These are phyloP conservation scores for Acanthisitta chloris DNA, from an alignment of 2,113 vertebrate species.

Conservation along the genomic window DNA sequence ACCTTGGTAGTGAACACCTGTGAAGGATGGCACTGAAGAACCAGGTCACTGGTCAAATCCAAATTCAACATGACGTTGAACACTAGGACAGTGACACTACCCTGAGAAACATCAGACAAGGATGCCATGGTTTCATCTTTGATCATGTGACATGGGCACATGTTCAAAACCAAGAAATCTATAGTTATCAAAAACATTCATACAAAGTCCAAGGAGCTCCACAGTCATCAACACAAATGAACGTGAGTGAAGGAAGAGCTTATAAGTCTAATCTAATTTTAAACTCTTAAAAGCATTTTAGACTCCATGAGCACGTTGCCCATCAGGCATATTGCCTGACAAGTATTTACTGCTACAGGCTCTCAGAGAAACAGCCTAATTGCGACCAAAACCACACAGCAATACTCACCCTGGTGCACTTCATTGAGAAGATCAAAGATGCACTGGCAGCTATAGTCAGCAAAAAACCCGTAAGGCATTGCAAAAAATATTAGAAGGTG, in stretches of 20 bases:
- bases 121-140: not conserved
- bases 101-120: not conserved
- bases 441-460: not conserved
- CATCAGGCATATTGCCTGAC: no score
- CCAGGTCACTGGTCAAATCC: not conserved
- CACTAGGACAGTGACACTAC: not conserved
- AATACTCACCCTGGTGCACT: not conserved
- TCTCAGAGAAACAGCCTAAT: not conserved
- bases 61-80: not conserved
- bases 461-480: not conserved
- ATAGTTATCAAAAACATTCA: not conserved
- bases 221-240: not conserved
- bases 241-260: not conserved
- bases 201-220: no score
- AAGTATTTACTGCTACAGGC: not conserved
- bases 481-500: not conserved
- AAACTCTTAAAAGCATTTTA: not conserved
- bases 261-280: not conserved
- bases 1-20: not conserved
- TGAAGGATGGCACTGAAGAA: not conserved
- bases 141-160: fast-evolving
- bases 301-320: not conserved
- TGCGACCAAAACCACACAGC: not conserved
- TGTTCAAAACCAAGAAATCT: not conserved
- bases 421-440: not conserved